These are phyloP conservation scores for Pampus argenteus DNA, from an alignment of 2,797 vertebrate genomes.

Conservation along the genomic window DNA sequence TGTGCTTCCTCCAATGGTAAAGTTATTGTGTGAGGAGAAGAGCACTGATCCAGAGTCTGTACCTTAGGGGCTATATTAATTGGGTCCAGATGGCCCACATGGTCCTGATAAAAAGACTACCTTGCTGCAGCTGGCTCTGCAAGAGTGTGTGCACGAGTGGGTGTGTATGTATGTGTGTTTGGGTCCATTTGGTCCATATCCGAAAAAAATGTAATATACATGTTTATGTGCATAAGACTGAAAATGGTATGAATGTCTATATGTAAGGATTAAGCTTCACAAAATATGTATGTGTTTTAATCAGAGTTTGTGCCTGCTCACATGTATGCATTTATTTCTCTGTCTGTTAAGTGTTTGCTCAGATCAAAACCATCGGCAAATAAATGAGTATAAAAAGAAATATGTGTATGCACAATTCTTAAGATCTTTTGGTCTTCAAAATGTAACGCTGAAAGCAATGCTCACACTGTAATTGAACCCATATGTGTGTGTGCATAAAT, in stretches of 20 bases:
- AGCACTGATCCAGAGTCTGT: constrained; percentile 76
- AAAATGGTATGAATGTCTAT: constrained; percentile 46
- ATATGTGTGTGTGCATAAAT: constrained; percentile 22
- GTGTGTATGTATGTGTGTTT: neutral
- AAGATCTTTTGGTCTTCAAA: constrained; percentile 15
- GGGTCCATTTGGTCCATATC: constrained; percentile 32
- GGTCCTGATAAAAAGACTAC: constrained; percentile 80
- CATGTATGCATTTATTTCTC: constrained; percentile 17
- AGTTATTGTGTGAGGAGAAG: constrained; percentile 72
- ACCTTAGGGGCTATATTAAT: constrained; percentile 74
- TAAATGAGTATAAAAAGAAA: constrained; percentile 25
- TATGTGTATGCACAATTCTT: constrained; percentile 16
- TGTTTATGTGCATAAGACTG: constrained; percentile 47
- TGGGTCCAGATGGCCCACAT: constrained; percentile 84
- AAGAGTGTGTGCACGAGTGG: constrained; percentile 10
- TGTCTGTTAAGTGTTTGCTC: constrained; percentile 6
- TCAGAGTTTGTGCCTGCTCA: constrained; percentile 21
- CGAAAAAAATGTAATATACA: constrained; percentile 26
- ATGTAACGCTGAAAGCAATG: constrained; percentile 29
- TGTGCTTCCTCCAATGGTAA: constrained; percentile 59
- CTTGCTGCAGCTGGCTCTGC: constrained; percentile 70
- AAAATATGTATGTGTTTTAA: constrained; percentile 33
- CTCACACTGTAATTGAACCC: constrained; percentile 30
- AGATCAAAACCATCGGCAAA: constrained; percentile 43
- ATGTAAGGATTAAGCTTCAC: constrained; percentile 24